Percentiles rank a stretch among this genome's conserved stretches.
Evolutionary conservation across 2,113 vertebrate species (phyloP).

Genomic region (Oryzias melastigma): DNA sequence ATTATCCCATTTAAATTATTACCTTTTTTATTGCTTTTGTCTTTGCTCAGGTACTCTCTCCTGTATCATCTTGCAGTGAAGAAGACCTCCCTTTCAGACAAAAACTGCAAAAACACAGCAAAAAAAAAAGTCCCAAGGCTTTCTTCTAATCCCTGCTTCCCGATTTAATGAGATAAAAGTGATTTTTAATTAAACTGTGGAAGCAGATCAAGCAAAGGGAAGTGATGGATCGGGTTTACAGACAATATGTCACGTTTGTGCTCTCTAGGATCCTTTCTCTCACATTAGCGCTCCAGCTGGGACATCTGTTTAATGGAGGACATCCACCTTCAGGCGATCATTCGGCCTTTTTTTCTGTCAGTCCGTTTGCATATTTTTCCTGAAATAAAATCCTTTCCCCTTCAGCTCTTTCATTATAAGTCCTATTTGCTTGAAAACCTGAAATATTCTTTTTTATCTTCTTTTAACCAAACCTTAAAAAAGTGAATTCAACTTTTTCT

Average conservation of each 20-base stretch:
- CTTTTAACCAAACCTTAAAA: conserved; percentile 25
- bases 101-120: conserved; percentile 1
- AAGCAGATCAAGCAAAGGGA: conserved; percentile 8
- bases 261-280: conserved; percentile 13
- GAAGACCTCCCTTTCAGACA: conserved; percentile 4
- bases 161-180: conserved; percentile 34
- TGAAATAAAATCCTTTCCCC: background rate
- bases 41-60: background rate
- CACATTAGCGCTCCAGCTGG: conserved; percentile 33
- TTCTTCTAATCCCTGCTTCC: conserved; percentile 7
- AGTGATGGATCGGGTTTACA: conserved; percentile 38
- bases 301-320: conserved; percentile 9
- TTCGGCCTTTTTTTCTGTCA: background rate
- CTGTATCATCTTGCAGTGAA: background rate
- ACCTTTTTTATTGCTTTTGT: conserved; percentile 29
- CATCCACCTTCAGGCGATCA: conserved; percentile 14
- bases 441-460: background rate
- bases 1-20: conserved; percentile 14
- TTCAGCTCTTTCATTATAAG: conserved; percentile 27
- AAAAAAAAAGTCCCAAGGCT: conserved; percentile 10
- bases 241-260: conserved; percentile 30
- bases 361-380: conserved; percentile 21
- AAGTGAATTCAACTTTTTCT: conserved; percentile 63
- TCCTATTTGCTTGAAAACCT: conserved; percentile 21
- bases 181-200: conserved; percentile 47